These are phyloP conservation scores for Drosophila auraria DNA, from an alignment of 1,140 invertebrate species.

Conservation along the genomic window DNA sequence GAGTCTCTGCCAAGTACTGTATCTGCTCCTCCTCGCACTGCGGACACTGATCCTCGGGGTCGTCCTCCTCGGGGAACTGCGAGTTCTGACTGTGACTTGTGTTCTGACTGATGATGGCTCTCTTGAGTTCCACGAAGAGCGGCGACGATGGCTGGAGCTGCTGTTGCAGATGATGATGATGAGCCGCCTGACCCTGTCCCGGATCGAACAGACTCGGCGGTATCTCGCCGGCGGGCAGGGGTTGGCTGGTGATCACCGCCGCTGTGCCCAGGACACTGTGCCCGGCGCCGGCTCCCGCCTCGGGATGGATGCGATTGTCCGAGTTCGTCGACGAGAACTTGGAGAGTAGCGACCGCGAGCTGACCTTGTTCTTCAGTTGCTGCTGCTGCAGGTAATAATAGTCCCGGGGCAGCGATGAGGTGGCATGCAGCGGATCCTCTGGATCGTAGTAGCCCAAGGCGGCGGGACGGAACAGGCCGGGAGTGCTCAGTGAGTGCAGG, in stretches of 20 bases:
- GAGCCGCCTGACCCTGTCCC: slow-evolving; percentile 24
- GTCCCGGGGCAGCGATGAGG: slow-evolving; percentile 78
- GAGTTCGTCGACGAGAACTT: slow-evolving; percentile 78
- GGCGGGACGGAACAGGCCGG: slow-evolving; percentile 65
- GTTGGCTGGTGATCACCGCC: slow-evolving; percentile 74
- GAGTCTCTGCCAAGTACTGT: slow-evolving; percentile 22
- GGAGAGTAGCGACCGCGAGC: slow-evolving; percentile 69
- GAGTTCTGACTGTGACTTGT: slow-evolving; percentile 7
- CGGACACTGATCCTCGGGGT: slow-evolving; percentile 40
- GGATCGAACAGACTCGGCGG: slow-evolving; percentile 60
- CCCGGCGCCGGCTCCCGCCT: slow-evolving; percentile 32
- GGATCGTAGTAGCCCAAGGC: slow-evolving; percentile 75
- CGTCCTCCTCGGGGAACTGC: slow-evolving; percentile 3
- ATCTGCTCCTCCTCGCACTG: slow-evolving; percentile 48
- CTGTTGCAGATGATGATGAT: neutral
- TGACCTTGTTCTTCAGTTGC: slow-evolving; percentile 79
- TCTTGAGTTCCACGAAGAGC: slow-evolving; percentile 69
- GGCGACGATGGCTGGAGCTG: slow-evolving; percentile 54
- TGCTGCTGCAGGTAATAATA: slow-evolving; percentile 82
- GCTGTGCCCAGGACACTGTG: slow-evolving; percentile 57
- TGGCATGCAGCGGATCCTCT: slow-evolving; percentile 76
- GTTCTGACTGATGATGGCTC: slow-evolving; percentile 69
- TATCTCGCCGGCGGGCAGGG: slow-evolving; percentile 51
- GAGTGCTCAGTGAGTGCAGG: slow-evolving; percentile 71
- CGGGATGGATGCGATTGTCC: slow-evolving; percentile 81